Conservation (phyloP, 2,113 vertebrate species). For the Alexandromys fortis region DNA sequence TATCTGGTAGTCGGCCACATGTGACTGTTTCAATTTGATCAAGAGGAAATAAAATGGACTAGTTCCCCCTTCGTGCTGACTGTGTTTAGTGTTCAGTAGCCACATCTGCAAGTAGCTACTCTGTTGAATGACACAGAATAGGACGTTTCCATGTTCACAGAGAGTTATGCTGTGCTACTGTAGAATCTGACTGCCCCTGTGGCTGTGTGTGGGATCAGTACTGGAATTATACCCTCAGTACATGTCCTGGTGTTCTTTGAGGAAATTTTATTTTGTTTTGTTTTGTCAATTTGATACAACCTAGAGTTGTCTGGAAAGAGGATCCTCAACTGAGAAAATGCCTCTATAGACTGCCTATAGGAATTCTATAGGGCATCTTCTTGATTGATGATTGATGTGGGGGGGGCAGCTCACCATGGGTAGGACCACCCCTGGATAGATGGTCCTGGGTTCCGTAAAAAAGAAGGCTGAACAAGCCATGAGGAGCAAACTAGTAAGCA, state of each 20-base stretch:
- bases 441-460: neutral
- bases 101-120: neutral
- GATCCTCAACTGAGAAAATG: neutral
- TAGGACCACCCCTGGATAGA: neutral
- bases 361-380: neutral
- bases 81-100: neutral
- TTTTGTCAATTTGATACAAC: neutral
- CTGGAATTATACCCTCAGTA: neutral
- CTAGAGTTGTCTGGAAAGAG: neutral
- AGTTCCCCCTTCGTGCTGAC: neutral
- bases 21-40: conserved; percentile 15
- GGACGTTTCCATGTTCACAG: neutral
- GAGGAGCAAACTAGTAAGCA: neutral
- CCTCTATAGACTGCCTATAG: neutral
- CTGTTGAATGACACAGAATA: neutral
- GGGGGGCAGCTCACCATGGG: neutral
- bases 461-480: neutral
- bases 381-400: neutral
- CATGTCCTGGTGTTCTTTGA: neutral
- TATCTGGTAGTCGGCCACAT: neutral
- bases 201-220: neutral
- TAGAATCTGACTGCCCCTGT: neutral
- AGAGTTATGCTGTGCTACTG: neutral
- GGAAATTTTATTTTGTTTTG: neutral
- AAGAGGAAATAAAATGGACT: conserved; percentile 15